A percentile compares a stretch with the other conserved stretches of the same genome.
Evolutionary conservation across 2,888 invertebrate genomes (phyloP).

Genomic region (Drosophila longiperda): DNA sequence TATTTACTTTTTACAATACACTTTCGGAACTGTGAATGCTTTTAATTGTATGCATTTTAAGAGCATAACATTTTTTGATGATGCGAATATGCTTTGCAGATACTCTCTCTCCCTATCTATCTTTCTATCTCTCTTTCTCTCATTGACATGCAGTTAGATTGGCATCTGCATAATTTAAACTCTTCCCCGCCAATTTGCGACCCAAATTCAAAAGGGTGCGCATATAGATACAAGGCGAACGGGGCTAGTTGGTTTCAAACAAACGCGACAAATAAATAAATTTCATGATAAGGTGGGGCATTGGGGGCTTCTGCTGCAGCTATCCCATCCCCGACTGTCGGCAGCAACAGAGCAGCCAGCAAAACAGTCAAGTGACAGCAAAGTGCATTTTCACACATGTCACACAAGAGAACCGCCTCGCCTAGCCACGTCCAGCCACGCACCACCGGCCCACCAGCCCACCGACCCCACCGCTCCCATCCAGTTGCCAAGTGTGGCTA

Average conservation of each 20-base stretch:
- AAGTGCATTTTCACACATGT: slow-evolving; percentile 78
- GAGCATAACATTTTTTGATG: slow-evolving; percentile 20
- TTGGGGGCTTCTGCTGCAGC: neutral
- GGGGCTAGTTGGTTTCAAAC: slow-evolving; percentile 4
- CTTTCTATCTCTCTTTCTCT: neutral
- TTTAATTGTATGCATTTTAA: slow-evolving; percentile 14
- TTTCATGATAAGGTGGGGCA: slow-evolving; percentile 25
- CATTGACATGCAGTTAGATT: slow-evolving; percentile 30
- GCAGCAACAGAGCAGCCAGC: slow-evolving; percentile 48
- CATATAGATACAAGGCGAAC: slow-evolving; percentile 25
- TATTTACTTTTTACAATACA: slow-evolving; percentile 1
- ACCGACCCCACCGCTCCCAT: neutral
- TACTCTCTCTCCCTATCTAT: neutral
- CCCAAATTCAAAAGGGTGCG: neutral
- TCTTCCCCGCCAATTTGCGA: neutral
- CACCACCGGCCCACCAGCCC: neutral
- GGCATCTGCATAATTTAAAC: slow-evolving; percentile 14
- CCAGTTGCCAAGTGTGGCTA: slow-evolving; percentile 42
- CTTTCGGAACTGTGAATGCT: slow-evolving; percentile 8
- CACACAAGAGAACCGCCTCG: slow-evolving; percentile 45
- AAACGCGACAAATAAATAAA: slow-evolving; percentile 56
- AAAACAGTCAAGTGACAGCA: slow-evolving; percentile 70
- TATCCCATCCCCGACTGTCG: slow-evolving; percentile 32
- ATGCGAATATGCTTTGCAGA: slow-evolving; percentile 32
- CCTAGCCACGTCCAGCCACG: neutral